phyloP scores from a whole-genome alignment of 2,113 vertebrate genomes.

The Sturnira hondurensis region DNA sequence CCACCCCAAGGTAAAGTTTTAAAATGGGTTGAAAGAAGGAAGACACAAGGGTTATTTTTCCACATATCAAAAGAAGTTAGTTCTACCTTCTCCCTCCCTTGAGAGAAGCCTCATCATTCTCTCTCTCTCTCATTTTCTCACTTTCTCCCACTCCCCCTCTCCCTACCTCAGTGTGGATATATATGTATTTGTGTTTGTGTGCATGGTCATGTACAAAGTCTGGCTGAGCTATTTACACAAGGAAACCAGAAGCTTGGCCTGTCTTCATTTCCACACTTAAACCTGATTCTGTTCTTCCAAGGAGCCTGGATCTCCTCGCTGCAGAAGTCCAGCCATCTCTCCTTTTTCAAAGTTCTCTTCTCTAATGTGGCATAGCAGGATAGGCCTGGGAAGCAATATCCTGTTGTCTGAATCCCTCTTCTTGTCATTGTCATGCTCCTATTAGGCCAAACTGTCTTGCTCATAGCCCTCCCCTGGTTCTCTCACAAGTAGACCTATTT shows the following conservation, averaged over 20 bases:
- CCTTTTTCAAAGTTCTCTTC: not conserved
- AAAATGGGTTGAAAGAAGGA: not conserved
- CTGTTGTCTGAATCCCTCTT: not conserved
- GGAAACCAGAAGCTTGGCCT: not conserved
- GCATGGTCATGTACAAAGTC: not conserved
- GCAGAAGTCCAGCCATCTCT: not conserved
- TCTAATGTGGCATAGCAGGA: not conserved
- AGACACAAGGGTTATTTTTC: not conserved
- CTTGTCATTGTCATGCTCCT: not conserved
- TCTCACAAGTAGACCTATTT: not conserved
- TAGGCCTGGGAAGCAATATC: not conserved
- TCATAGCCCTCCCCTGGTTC: not conserved
- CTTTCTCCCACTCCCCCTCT: fast-evolving
- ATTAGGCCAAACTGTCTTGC: not conserved
- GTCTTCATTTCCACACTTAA: not conserved
- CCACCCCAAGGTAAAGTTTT: not conserved
- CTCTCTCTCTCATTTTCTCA: not conserved
- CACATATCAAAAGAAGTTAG: not conserved
- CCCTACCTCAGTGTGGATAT: not conserved
- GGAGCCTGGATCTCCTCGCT: not conserved
- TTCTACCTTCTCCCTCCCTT: not conserved
- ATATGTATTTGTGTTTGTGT: not conserved
- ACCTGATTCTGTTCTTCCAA: not conserved
- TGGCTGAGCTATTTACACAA: not conserved
- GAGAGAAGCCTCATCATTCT: not conserved